A percentile compares a stretch with the other conserved stretches of the same genome.
Conservation (phyloP, 1,140 invertebrate genomes). For the Drosophila mayri region DNA sequence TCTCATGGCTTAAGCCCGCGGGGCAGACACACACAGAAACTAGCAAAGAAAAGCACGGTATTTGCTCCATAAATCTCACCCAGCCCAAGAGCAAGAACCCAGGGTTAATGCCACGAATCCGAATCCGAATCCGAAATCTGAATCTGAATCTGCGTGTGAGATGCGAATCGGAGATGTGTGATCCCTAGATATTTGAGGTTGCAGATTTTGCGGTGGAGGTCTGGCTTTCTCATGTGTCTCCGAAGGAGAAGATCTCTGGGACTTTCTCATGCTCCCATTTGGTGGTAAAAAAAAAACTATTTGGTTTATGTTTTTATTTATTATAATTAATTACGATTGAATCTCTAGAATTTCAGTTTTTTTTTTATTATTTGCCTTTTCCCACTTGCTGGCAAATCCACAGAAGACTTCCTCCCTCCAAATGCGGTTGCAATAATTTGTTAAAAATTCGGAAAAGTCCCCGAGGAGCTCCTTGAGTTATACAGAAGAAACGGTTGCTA, state of each 20-base stretch:
- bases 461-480: background rate
- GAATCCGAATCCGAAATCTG: conserved; percentile 7
- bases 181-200: conserved; percentile 10
- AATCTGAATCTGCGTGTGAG: conserved; percentile 41
- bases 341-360: too few relatives aligned
- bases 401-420: conserved; percentile 8
- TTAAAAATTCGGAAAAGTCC: background rate
- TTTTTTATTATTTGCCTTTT: too few relatives aligned
- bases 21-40: conserved; percentile 12
- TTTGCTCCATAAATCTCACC: conserved; percentile 81
- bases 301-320: too few relatives aligned
- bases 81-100: conserved; percentile 6
- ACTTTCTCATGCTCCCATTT: conserved; percentile 3
- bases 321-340: background rate
- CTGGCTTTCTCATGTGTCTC: conserved; percentile 21
- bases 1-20: conserved; percentile 32
- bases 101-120: conserved; percentile 57
- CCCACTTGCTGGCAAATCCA: too few relatives aligned
- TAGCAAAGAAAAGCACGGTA: conserved; percentile 22
- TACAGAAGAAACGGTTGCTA: conserved; percentile 53
- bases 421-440: conserved; percentile 29
- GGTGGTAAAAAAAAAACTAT: too few relatives aligned
- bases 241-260: background rate
- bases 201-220: conserved; percentile 20
- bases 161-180: conserved; percentile 42